A percentile compares a stretch with the other conserved stretches of the same genome.
These are phyloP conservation scores for Cherax quadricarinatus DNA, from an alignment of 1,140 invertebrate species.

Conservation along the genomic window DNA sequence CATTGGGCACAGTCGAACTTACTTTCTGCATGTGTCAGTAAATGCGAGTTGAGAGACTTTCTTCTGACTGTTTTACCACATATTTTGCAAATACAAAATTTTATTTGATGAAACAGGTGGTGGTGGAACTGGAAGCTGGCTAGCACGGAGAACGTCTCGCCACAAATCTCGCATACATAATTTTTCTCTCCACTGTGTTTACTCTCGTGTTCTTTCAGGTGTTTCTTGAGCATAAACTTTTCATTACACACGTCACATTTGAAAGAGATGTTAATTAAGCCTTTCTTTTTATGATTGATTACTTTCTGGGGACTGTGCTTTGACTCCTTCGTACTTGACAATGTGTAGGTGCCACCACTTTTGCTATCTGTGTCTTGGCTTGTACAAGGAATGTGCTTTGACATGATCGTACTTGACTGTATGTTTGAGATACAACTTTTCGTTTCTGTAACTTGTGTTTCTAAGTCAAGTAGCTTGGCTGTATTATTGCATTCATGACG, in stretches of 20 bases:
- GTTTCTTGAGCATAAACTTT: no score
- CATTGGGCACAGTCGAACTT: neutral
- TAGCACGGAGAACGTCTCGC: neutral
- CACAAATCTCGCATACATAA: neutral
- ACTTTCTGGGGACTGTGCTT: no score
- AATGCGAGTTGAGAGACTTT: neutral
- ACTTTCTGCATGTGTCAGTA: neutral
- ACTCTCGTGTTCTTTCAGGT: neutral
- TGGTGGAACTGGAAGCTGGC: neutral
- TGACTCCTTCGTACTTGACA: no score
- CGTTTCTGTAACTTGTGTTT: neutral
- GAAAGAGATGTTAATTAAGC: no score
- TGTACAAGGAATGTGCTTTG: no score
- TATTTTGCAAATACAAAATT: neutral
- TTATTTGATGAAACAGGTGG: no score
- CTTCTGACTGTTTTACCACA: neutral
- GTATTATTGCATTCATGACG: neutral
- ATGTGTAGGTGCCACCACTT: no score
- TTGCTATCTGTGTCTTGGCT: no score
- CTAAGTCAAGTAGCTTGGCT: neutral
- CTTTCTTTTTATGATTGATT: no score
- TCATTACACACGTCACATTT: no score
- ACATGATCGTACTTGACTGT: neutral
- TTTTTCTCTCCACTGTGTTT: neutral
- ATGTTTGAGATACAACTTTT: neutral